These are phyloP conservation scores for Chrysolophus pictus DNA, from an alignment of 2,797 vertebrate species.

Conservation along the genomic window DNA sequence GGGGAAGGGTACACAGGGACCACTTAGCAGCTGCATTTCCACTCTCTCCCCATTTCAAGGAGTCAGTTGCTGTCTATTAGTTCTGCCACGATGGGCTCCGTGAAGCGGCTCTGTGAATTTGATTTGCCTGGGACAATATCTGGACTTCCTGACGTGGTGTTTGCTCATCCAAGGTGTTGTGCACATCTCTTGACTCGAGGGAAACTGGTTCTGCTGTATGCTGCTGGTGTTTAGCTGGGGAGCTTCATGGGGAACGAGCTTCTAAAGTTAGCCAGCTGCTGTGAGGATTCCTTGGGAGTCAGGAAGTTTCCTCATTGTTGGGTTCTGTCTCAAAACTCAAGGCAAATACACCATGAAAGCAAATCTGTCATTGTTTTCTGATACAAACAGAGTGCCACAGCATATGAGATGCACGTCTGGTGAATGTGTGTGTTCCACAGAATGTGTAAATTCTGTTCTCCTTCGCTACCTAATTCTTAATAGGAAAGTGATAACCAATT, in stretches of 20 bases:
- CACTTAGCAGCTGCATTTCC: neutral
- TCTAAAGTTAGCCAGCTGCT: neutral
- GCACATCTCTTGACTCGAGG: neutral
- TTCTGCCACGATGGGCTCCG: neutral
- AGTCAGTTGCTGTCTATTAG: neutral
- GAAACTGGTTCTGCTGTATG: neutral
- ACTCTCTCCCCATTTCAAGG: neutral
- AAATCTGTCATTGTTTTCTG: neutral
- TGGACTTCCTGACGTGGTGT: neutral
- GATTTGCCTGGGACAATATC: too few species aligned
- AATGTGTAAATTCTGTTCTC: conserved; percentile 11
- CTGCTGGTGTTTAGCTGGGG: neutral
- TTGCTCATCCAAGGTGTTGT: neutral
- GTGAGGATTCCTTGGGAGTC: neutral
- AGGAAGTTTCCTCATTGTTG: neutral
- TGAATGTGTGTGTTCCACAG: neutral
- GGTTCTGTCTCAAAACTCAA: neutral
- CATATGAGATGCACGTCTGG: neutral
- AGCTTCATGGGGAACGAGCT: neutral
- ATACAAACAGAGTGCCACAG: neutral
- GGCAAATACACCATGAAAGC: neutral
- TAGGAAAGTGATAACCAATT: conserved; percentile 57
- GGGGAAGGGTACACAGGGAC: neutral
- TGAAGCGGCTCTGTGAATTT: neutral
- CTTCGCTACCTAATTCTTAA: conserved; percentile 1